Base-by-base conservation (phyloP, 2,888 invertebrate genomes). In the Ceratothoa steindachneri region DNA sequence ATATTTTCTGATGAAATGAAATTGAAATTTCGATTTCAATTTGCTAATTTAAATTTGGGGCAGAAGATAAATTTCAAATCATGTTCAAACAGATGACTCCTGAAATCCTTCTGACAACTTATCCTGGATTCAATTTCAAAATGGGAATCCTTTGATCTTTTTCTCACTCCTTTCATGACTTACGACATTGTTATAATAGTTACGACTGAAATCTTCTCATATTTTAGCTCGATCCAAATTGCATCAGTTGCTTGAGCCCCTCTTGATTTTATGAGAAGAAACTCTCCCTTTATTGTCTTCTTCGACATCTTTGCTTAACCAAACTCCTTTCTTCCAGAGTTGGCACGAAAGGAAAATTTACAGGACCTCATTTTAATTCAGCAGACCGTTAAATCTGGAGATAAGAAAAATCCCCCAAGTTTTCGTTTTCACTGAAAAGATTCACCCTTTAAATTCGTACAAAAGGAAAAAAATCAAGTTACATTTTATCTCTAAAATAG, bases 51-150 rank as follows among this genome's bases (percentile, higher is more conserved):
- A n/a, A n/a, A n/a, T n/a, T n/a, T n/a, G n/a, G n/a, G n/a, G n/a
- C n/a, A n/a, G n/a, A n/a, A n/a, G n/a, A n/a, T n/a, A 41, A 9
- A 41, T 41, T 41, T 15, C 5, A 41, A 41, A 41, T 41, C 41
- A 41, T 41, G 41, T 41, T 41, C 7, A 41, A 41, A 9, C 15
- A 15, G 41, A 9, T 15, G 41, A 41, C 15, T 41, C 15, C 41
- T 9, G 41, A 41, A 60, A 60, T 60, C 60, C 24, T 12, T 60
- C 24, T 60, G 60, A 60, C 60, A 60, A n/a, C 60, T n/a, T 60
- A 24, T 60, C 22, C 27, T 60, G 27, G 27, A 60, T 60, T 60
- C 60, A 60, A 60, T 60, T 60, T 60, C 60, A 60, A 60, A 60
- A 24, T 60, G 22, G 24, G 27, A 24, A 60, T 60, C 60, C 27